Evolutionary conservation across 2,797 vertebrate genomes (phyloP).

Genomic region (Rousettus madagascariensis): DNA sequence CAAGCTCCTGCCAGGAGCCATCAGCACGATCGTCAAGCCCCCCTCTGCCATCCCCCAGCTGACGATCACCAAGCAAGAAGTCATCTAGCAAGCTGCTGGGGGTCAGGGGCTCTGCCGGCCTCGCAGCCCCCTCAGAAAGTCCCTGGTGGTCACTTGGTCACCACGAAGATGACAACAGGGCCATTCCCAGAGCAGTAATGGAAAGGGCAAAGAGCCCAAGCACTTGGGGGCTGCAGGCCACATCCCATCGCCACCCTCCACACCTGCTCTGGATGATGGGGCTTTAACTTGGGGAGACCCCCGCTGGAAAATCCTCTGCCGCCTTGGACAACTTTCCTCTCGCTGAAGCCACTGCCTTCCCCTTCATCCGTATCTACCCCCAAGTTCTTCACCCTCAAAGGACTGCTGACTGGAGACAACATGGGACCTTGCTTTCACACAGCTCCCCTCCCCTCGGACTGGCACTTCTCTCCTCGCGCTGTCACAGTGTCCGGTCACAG

Average conservation of each 20-base stretch:
- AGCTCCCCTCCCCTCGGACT: neutral
- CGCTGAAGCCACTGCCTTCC: constrained; percentile 44
- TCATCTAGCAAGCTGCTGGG: constrained; percentile 88
- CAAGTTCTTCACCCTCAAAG: neutral
- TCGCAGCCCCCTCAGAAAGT: constrained; percentile 38
- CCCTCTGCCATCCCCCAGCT: constrained; percentile 93
- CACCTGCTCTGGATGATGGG: neutral
- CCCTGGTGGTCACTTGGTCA: neutral
- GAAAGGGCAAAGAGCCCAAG: neutral
- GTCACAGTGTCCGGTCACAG: neutral
- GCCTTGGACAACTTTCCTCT: constrained; percentile 42
- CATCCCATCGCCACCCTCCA: neutral
- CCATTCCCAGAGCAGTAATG: constrained; percentile 23
- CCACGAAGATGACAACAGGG: neutral
- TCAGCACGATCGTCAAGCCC: constrained; percentile 94
- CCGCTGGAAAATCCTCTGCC: neutral
- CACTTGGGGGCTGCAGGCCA: neutral
- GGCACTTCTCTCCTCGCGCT: neutral
- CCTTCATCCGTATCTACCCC: neutral
- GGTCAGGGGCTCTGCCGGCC: constrained; percentile 26
- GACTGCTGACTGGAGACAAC: neutral
- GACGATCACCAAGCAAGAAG: constrained; percentile 97
- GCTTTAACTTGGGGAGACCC: constrained; percentile 7
- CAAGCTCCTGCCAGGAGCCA: constrained; percentile 95
- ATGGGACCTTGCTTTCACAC: neutral